Evolutionary conservation across 2,888 invertebrate genomes (phyloP).

Genomic region (Drosophila seclusa): DNA sequence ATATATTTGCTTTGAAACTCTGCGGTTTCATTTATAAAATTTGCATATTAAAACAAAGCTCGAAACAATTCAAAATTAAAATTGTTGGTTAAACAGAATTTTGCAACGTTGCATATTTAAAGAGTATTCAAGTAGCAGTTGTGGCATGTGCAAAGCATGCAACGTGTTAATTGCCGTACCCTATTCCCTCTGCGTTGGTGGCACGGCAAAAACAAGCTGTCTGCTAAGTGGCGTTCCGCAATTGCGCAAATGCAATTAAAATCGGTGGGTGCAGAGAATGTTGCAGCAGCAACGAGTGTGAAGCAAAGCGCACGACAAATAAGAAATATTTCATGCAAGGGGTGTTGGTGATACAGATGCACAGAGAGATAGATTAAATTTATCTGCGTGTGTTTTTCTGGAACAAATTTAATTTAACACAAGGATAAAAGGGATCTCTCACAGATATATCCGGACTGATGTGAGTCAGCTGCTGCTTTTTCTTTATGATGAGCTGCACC

Average conservation of each 20-base stretch:
- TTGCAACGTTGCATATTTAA: slow-evolving; percentile 48
- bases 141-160: slow-evolving; percentile 37
- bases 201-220: neutral
- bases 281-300: slow-evolving; percentile 31
- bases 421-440: slow-evolving; percentile 5
- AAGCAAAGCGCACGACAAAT: slow-evolving; percentile 55
- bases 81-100: slow-evolving; percentile 3
- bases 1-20: neutral
- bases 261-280: slow-evolving; percentile 45
- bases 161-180: slow-evolving; percentile 65
- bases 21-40: neutral
- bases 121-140: slow-evolving; percentile 36
- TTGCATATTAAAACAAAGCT: neutral
- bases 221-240: slow-evolving; percentile 43
- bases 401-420: slow-evolving; percentile 49
- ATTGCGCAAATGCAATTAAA: slow-evolving; percentile 70
- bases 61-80: neutral
- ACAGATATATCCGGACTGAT: slow-evolving; percentile 9
- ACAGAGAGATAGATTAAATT: slow-evolving; percentile 33
- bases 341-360: neutral
- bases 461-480: slow-evolving; percentile 15
- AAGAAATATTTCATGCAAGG: slow-evolving; percentile 61
- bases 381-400: slow-evolving; percentile 26
- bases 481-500: slow-evolving; percentile 21
- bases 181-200: neutral